Evolutionary conservation across 2,888 invertebrate genomes (phyloP), one percentile per base, ranked within the genome.

Genomic region (Rhorus exstirpatorius): DNA sequence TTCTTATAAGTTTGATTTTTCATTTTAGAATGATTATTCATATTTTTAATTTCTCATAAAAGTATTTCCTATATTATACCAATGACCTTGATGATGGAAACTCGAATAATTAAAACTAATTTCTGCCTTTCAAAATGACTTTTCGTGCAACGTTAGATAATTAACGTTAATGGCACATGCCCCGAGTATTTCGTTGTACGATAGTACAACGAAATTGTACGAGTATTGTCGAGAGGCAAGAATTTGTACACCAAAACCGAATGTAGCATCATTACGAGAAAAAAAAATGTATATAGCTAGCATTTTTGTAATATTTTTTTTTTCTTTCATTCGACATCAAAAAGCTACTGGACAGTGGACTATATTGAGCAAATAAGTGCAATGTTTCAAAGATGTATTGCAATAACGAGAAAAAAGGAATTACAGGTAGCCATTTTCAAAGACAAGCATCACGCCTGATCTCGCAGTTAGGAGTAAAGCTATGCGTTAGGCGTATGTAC

Each of bases 71-170:
- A n/a, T n/a, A n/a, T n/a, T n/a, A n/a, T n/a, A n/a, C n/a, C n/a
- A n/a, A n/a, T n/a, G 49, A 60, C 60, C 60, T 72, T 60, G 72
- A 60, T 60, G 35, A 49, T 35, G 7, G 21, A 49, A 61, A 26
- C 17, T 19, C 14, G 14, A 49, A 35, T n/a, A 19, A 35, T 35
- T 61, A 49, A n/a, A 46, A 46, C 24, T 35, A 60, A 60, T 60
- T 3, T 71, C 7, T 24, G 17, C n/a, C 46, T 44, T 17, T 19
- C 58, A 3, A 58, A 71, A 71, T 71, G 26, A 26, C 31, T 46
- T 26, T 58, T 31, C 60, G 46, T 19, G 19, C 60, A 49, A 60
- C 49, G 4, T 58, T 60, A 35, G 46, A 21, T 60, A 72, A 49
- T 72, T n/a, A 35, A 21, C n/a, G 31, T 12, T 24, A 19, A n/a